Base-by-base conservation (phyloP, 2,113 vertebrate species). In the Sebastes fasciatus region DNA sequence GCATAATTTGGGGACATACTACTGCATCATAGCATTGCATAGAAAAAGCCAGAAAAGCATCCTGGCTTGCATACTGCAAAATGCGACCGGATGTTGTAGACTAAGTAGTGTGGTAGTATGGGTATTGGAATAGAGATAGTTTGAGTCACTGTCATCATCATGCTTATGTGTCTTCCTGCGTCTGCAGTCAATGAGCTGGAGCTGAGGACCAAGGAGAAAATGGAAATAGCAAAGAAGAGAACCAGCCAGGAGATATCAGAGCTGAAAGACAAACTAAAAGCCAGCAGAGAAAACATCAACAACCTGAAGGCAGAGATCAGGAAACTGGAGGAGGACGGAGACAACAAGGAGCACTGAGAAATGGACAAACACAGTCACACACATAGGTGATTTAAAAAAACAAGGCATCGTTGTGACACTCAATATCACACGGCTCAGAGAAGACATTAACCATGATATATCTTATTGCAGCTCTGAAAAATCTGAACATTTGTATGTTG, bases 241-340 rank as follows among this genome's bases (percentile, higher is more conserved):
- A 99, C 97, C 58, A 99, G 98, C 86, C 97, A 97, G 93, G 98
- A 99, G 95, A 99, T 99, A 67, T 95, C 97, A 6, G 98, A 99
- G 88, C 96, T 99, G 85, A 99, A 99, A 92, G 98, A 99, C 90
- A 97, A 97, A 90, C 94, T 99, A 82, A 99, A 99, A 95, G 97
- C 98, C 92, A 99, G 97, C 91, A 96, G 98, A 90, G 98, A 99
- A 93, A 98, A 97, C 86, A 99, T 99, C 91, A 99, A 99, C 94
- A 96, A 97, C 87, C 96, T 99, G 83, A 99, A 99, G 95, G 96
- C 89, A 86, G 98, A 99, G 94, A 99, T 99, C 85, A 96, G 97
- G 71, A 98, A 98, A 90, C 96, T 99, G 80, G 98, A 99, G 95
- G 98, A 99, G 90, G 98, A 99, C 26, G 92, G 91, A 40, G 98